Base-by-base conservation (phyloP, 2,797 vertebrate species). In the Petrocephalus sullivani region DNA sequence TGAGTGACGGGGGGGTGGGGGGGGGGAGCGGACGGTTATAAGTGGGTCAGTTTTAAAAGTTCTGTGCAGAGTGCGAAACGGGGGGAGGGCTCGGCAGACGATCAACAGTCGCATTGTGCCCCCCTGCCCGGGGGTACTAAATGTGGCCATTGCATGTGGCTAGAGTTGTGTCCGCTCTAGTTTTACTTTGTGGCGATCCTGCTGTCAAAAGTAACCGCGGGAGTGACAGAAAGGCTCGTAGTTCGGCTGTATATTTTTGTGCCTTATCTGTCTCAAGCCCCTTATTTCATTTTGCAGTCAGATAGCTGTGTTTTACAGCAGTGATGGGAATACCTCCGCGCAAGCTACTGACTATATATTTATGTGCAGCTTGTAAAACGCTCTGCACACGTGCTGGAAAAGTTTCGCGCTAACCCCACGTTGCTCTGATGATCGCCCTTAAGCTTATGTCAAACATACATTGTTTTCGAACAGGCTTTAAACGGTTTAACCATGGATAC, bases 31-130 rank as follows among this genome's bases (percentile, higher is more conserved):
- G n/a, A 94, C 94, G 93, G 93, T 94, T n/a, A 89, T 2, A 89
- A 60, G 46, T 75, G 19, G 9, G 67, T 58, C 21, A 2, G 23
- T 0, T 85, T 12, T 8, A 0, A 16, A 37, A 41, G 83, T 64
- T 94, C 93, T 81, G 67, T 75, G 67, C 67, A 10, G 78, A 95
- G 94, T 95, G 2, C 54, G 82, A 87, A 75, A 23, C 3, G 12
- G 7, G 0, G 88, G 91, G 88, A 51, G 90, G 89, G 64, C 60
- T 83, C 57, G 51, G 1, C 14, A 0, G 61, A 4, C 12, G 28
- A 89, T 90, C 87, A 91, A 82, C 90, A 53, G 87, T 90, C 90
- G 91, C 83, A 90, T 92, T 94, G 93, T 92, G 83, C 61, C 1
- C 23, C 51, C 85, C 58, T 78, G 87, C n/a, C 33, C 14, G 61